Conservation (phyloP, 2,797 vertebrate species). For the Micrastur ruficollis region DNA sequence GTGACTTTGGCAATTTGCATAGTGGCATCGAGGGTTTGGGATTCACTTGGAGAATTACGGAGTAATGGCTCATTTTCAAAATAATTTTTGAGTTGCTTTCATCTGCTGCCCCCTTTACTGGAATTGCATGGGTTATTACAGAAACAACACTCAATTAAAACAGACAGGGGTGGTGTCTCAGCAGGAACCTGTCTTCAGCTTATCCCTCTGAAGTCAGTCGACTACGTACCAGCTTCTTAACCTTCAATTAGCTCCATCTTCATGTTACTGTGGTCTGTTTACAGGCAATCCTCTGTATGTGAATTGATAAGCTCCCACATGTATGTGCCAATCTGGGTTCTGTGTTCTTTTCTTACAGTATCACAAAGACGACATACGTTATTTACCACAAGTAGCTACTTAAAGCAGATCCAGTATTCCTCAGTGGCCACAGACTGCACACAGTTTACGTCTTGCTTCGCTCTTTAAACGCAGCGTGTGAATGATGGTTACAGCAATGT, state of each 20-base stretch:
- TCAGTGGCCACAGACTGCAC: not conserved
- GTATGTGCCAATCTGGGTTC: not conserved
- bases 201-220: not conserved
- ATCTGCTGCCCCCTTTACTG: not conserved
- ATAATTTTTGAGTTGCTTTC: not conserved
- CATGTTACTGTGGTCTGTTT: not conserved
- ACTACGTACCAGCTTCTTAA: not conserved
- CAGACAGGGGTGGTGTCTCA: not conserved
- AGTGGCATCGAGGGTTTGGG: not conserved
- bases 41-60: not conserved
- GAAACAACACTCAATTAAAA: not conserved
- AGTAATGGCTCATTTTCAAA: not conserved
- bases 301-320: not conserved
- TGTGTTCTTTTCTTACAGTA: not conserved
- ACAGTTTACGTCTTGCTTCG: not conserved
- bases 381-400: not conserved
- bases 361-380: not conserved
- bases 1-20: not conserved
- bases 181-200: not conserved
- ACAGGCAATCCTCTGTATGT: too few relatives aligned
- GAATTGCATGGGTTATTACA: not conserved
- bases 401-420: not conserved
- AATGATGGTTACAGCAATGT: not conserved
- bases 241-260: not conserved
- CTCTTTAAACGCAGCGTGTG: not conserved